Evolutionary conservation across 2,888 invertebrate genomes (phyloP), one percentile per base, ranked within the genome.

Genomic region (Malachius bipustulatus): DNA sequence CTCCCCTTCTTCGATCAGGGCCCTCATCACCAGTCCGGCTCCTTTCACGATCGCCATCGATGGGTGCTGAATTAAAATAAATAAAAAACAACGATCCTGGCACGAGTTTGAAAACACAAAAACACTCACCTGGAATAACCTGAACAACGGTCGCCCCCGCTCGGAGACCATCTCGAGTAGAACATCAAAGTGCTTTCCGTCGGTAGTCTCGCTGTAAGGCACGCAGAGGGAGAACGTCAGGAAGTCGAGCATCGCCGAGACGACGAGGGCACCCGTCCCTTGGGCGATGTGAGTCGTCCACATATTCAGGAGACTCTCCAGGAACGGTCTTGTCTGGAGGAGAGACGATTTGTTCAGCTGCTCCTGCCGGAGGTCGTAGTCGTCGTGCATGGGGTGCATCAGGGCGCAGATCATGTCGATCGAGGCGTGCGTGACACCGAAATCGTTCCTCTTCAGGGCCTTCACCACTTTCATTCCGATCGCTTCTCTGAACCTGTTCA

Each of bases 171-270:
- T 79, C 63, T 91, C 89, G 14, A 97, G 64, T 34, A 97, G 68
- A 48, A 77, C 77, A 62, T 98, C 97, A 62, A 94, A 94, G 58
- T 90, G 89, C 56, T 87, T 87, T 33, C 93, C 91, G 56, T 96
- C 93, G 0, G 98, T 98, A 3, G 98, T 99, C 66, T 99, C 98
- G 56, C 93, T 91, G 66, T 97, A 98, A 3, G 98, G 98, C 43
- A 96, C 91, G 66, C 98, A 99, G 27, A 98, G 71, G 3, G 94
- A 84, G 66, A 96, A 98, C 26, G 97, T 98, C 43, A 98, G 68
- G 58, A 99, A 90, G 64, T 98, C 98, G 58, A 98, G 69, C 94
- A 99, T 94, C 44, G 94, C 89, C 16, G 94, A 85, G 43, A 98
- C 87, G 9, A 98, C 88, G 32, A 98, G 65, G 30, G 97, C 96